A percentile compares a stretch with the other conserved stretches of the same genome.
phyloP scores from a whole-genome alignment of 1,140 invertebrate species.

The Cepaea nemoralis region DNA sequence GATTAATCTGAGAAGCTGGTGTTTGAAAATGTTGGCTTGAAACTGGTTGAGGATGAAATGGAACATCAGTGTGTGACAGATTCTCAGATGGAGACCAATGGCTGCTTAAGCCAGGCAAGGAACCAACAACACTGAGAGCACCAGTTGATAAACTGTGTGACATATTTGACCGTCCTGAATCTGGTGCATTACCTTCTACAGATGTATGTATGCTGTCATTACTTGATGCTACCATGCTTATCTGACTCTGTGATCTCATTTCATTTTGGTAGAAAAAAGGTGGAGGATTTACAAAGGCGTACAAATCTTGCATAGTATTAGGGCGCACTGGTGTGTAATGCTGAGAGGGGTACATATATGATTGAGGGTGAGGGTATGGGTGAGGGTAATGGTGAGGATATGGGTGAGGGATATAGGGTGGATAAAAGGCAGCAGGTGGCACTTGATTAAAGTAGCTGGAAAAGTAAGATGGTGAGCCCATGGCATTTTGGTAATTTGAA shows the following conservation, averaged over 20 bases:
- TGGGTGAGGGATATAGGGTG: too few species aligned
- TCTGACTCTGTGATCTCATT: not conserved
- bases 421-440: too few species aligned
- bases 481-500: too few species aligned
- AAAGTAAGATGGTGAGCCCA: too few species aligned
- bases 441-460: too few species aligned
- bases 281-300: not conserved
- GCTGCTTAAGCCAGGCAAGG: not conserved
- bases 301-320: slow-evolving; percentile 3
- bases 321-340: not conserved
- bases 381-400: not conserved
- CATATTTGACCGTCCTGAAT: not conserved
- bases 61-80: not conserved
- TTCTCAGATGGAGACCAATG: not conserved
- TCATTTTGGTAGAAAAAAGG: not conserved
- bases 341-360: not conserved
- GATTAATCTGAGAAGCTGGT: not conserved
- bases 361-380: not conserved
- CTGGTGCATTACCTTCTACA: not conserved
- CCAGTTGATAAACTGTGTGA: not conserved
- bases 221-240: not conserved
- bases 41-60: not conserved
- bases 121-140: not conserved
- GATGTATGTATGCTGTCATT: not conserved
- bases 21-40: not conserved